Evolutionary conservation across 2,113 vertebrate species (phyloP).

Genomic region (Macaca mulatta): DNA sequence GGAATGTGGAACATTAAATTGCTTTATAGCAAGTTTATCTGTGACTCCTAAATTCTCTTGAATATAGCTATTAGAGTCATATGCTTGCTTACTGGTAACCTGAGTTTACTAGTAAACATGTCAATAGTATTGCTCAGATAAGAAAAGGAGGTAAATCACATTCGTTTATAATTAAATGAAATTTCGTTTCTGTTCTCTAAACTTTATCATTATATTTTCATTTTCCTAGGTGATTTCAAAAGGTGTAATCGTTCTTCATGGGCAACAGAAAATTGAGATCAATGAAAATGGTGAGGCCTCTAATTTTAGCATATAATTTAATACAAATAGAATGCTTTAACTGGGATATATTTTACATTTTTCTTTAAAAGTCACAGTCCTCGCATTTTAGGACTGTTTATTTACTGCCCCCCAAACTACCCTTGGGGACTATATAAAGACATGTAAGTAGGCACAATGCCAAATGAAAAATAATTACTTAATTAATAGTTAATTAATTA

Average conservation of each 20-base stretch:
- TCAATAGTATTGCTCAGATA: background rate
- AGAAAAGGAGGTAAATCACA: background rate
- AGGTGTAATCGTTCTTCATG: slow-evolving; percentile 84
- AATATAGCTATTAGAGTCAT: background rate
- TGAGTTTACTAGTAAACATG: background rate
- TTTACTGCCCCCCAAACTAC: too few species aligned
- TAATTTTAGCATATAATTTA: background rate
- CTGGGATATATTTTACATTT: background rate
- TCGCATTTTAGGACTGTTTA: background rate
- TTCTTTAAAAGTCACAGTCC: background rate
- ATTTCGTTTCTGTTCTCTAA: background rate
- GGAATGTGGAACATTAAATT: background rate
- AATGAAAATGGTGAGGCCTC: slow-evolving; percentile 34
- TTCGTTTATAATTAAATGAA: background rate
- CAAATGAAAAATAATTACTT: background rate
- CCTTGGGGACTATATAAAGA: background rate
- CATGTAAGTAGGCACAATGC: background rate
- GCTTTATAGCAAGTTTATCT: background rate
- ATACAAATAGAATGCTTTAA: background rate
- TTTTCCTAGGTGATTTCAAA: slow-evolving; percentile 85
- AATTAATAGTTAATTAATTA: background rate
- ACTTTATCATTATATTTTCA: background rate
- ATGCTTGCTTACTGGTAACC: background rate
- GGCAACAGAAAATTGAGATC: slow-evolving; percentile 69
- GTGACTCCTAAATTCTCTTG: background rate